A percentile compares a stretch with the other conserved stretches of the same genome.
Conservation (phyloP, 2,797 vertebrate species). For the Argentina silus region DNA sequence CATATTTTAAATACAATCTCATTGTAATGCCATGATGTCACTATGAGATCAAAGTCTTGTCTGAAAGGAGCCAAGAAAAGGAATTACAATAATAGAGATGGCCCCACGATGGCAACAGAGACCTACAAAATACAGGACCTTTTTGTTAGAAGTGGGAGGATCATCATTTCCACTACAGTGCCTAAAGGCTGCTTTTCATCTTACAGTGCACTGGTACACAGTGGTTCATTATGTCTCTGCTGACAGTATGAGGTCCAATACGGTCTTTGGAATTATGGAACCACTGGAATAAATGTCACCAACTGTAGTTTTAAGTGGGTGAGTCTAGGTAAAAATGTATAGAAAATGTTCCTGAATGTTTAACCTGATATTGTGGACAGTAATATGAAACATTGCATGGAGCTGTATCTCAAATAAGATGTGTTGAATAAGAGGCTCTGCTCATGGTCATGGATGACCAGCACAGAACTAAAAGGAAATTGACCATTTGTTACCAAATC, state of each 20-base stretch:
- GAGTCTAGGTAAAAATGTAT: too few species aligned
- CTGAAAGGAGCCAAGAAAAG: neutral
- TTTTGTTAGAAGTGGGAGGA: neutral
- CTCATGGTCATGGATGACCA: too few species aligned
- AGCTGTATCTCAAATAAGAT: too few species aligned
- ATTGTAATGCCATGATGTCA: neutral
- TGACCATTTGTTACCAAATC: too few species aligned
- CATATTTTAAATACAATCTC: neutral
- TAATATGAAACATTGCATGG: too few species aligned
- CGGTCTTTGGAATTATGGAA: too few species aligned
- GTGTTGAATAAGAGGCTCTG: too few species aligned
- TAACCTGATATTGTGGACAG: too few species aligned
- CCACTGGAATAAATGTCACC: too few species aligned
- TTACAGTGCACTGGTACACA: neutral
- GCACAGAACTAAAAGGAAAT: too few species aligned
- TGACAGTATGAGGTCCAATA: neutral
- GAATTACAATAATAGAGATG: conserved; percentile 8
- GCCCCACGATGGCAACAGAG: conserved; percentile 42
- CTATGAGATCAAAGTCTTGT: neutral
- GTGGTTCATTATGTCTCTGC: neutral
- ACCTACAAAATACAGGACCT: neutral
- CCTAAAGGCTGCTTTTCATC: neutral
- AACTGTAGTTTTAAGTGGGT: too few species aligned
- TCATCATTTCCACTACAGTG: neutral
- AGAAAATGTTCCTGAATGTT: too few species aligned